Evolutionary conservation across 2,797 vertebrate genomes (phyloP).

Genomic region (Melanotaenia parkinsoni): DNA sequence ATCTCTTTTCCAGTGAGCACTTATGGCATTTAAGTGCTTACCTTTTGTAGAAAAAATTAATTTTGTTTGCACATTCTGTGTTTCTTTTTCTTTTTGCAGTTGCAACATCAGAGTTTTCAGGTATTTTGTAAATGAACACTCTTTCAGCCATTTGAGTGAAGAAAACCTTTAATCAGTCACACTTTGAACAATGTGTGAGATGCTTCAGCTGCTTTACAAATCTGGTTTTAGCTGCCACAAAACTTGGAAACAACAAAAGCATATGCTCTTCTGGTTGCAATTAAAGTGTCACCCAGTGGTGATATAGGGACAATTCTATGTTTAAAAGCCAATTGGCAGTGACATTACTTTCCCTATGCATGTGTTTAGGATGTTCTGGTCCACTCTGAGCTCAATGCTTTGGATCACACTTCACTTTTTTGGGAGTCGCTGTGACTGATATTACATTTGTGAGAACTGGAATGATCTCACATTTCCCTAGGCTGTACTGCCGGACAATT

Average conservation of each 20-base stretch:
- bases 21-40: too few relatives aligned
- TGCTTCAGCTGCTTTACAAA: conserved; percentile 7
- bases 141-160: background rate
- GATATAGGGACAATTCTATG: conserved; percentile 32
- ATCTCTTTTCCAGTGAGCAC: too few relatives aligned
- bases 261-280: conserved; percentile 46
- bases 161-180: conserved; percentile 11
- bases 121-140: background rate
- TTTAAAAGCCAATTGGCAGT: conserved; percentile 58
- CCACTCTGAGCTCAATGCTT: conserved; percentile 21
- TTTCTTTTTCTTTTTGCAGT: background rate
- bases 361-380: conserved; percentile 47
- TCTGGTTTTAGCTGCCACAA: conserved; percentile 21
- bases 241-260: conserved; percentile 45
- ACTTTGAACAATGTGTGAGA: conserved; percentile 23
- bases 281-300: conserved; percentile 51
- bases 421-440: conserved; percentile 54
- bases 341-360: conserved; percentile 44
- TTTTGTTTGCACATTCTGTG: background rate
- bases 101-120: background rate
- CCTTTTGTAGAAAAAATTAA: background rate
- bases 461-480: conserved; percentile 64
- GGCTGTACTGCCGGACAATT: conserved; percentile 19
- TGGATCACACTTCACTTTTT: conserved; percentile 25
- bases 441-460: conserved; percentile 39